Evolutionary conservation across 2,888 invertebrate genomes (phyloP).

Genomic region (Scaptodrosophila latifasciaeformis): DNA sequence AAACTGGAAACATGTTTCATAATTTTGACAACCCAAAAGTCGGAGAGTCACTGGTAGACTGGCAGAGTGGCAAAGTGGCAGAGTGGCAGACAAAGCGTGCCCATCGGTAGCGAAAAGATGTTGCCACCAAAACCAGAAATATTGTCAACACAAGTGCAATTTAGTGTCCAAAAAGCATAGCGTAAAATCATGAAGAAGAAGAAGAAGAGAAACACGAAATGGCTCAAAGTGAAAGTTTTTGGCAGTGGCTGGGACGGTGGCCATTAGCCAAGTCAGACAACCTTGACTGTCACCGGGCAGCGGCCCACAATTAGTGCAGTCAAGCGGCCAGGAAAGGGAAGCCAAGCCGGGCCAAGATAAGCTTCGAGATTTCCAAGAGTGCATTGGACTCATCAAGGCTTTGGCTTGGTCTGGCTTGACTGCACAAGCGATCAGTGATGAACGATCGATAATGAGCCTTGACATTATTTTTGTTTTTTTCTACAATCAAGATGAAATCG

Average conservation of each 20-base stretch:
- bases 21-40: slow-evolving; percentile 3
- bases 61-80: slow-evolving; percentile 11
- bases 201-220: slow-evolving; percentile 20
- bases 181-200: slow-evolving; percentile 18
- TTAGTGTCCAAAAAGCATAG: slow-evolving; percentile 55
- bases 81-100: slow-evolving; percentile 10
- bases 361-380: not conserved
- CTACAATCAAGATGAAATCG: too few relatives aligned
- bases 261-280: slow-evolving; percentile 48
- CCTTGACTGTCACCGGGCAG: slow-evolving; percentile 49
- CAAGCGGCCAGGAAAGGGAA: slow-evolving; percentile 19
- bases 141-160: slow-evolving; percentile 42
- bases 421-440: not conserved
- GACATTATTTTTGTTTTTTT: slow-evolving; percentile 27
- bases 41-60: not conserved
- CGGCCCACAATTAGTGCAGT: slow-evolving; percentile 27
- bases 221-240: slow-evolving; percentile 56
- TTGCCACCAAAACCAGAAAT: slow-evolving; percentile 26
- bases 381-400: slow-evolving; percentile 1
- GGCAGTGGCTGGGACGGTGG: slow-evolving; percentile 13
- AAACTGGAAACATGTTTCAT: slow-evolving; percentile 12
- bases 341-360: slow-evolving; percentile 12
- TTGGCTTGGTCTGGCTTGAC: slow-evolving; percentile 28
- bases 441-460: slow-evolving; percentile 19
- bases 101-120: slow-evolving; percentile 32